phyloP scores from a whole-genome alignment of 2,888 invertebrate genomes.

The Apantesis nais region DNA sequence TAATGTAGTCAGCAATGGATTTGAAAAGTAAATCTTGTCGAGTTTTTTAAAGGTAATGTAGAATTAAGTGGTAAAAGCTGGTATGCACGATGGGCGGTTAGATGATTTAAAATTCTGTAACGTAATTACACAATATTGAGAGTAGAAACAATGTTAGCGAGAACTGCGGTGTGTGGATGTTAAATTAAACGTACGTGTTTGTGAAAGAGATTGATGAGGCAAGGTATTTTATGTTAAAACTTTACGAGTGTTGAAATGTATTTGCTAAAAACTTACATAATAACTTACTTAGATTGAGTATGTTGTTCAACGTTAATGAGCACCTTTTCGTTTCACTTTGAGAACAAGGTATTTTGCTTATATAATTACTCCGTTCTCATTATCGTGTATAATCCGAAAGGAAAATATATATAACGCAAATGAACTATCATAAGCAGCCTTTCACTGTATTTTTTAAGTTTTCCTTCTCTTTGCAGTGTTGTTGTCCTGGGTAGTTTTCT shows the following conservation, averaged over 20 bases:
- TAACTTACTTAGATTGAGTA: background rate
- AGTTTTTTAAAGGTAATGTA: background rate
- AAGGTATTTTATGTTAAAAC: background rate
- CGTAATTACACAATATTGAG: conserved; percentile 44
- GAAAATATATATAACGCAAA: no score
- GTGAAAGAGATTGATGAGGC: background rate
- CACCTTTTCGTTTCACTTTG: background rate
- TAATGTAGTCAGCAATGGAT: conserved; percentile 19
- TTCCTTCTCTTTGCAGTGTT: no score
- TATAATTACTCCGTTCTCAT: background rate
- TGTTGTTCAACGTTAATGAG: background rate
- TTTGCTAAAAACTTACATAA: background rate
- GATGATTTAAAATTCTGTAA: conserved; percentile 43
- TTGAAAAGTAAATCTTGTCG: background rate
- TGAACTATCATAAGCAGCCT: no score
- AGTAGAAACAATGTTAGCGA: conserved; percentile 4
- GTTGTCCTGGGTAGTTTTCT: no score
- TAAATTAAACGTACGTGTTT: conserved; percentile 1
- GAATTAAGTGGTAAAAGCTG: conserved; percentile 18
- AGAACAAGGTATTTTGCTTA: background rate
- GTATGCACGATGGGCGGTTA: conserved; percentile 21
- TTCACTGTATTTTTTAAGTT: no score
- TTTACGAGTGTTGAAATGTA: background rate
- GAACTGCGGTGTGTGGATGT: background rate
- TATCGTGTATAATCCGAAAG: background rate